Percentiles rank a stretch among this genome's conserved stretches.
These are phyloP conservation scores for Chelonia mydas DNA, from an alignment of 2,797 vertebrate species.

Conservation along the genomic window DNA sequence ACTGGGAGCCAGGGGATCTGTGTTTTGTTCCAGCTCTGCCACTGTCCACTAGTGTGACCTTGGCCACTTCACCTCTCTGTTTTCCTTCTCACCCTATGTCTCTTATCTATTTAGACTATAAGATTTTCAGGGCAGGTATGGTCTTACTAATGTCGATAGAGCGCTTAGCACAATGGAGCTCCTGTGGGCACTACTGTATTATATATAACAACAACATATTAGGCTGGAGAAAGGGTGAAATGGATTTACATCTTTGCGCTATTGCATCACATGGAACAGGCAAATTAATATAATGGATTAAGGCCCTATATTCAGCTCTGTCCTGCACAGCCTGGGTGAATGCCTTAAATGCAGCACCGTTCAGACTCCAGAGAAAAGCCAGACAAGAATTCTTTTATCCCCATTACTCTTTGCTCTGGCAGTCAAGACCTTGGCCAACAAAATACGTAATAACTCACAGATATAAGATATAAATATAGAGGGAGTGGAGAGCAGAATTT, in stretches of 20 bases:
- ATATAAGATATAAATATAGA: constrained; percentile 48
- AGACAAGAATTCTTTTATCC: not conserved
- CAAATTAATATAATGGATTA: not conserved
- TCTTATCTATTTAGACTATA: not conserved
- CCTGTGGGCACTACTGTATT: fast-evolving
- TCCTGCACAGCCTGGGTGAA: not conserved
- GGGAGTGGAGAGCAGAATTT: constrained; percentile 62
- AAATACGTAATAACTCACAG: constrained; percentile 55
- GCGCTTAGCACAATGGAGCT: not conserved
- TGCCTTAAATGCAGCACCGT: not conserved
- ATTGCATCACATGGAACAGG: fast-evolving
- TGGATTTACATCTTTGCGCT: not conserved
- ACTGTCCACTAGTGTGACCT: fast-evolving
- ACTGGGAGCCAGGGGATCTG: not conserved
- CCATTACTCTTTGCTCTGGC: constrained; percentile 1
- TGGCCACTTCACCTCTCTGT: not conserved
- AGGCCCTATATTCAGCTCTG: not conserved
- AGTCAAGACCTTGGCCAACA: constrained; percentile 61
- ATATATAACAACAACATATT: not conserved
- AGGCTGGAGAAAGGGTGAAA: not conserved
- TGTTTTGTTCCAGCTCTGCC: not conserved
- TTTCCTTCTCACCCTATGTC: not conserved
- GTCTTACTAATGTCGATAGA: fast-evolving
- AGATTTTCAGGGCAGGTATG: not conserved
- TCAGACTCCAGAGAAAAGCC: not conserved